Percentiles rank a stretch among this genome's conserved stretches.
Evolutionary conservation across 2,113 vertebrate genomes (phyloP).

Genomic region (Pampusana beccarii): DNA sequence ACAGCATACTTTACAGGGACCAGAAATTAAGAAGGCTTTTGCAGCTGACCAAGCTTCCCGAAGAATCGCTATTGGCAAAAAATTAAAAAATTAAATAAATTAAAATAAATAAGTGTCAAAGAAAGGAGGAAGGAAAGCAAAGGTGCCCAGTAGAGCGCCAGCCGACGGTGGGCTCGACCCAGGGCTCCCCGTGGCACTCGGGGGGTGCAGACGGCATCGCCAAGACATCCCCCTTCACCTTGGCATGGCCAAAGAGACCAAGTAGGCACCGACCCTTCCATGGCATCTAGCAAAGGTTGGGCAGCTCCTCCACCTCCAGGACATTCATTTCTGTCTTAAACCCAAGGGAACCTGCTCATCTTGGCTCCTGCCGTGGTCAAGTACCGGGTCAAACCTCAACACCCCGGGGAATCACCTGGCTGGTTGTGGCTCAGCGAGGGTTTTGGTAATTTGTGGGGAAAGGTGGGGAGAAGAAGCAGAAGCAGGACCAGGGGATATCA

Average conservation of each 20-base stretch:
- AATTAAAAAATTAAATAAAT: background rate
- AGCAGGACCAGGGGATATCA: background rate
- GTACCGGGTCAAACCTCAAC: accelerated
- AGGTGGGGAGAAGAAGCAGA: accelerated
- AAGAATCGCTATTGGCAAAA: background rate
- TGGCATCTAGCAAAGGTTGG: accelerated
- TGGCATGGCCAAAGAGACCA: background rate
- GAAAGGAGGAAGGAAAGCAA: background rate
- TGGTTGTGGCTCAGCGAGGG: background rate
- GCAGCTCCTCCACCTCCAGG: background rate
- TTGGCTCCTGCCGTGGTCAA: background rate
- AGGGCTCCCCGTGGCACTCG: background rate
- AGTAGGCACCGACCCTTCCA: background rate
- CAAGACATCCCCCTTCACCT: background rate
- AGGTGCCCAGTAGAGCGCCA: background rate
- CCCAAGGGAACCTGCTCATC: accelerated
- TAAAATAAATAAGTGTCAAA: background rate
- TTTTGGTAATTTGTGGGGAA: background rate
- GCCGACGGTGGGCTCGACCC: accelerated
- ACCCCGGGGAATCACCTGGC: background rate
- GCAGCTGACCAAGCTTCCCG: conserved; percentile 39
- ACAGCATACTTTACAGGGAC: conserved; percentile 59
- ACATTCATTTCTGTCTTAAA: background rate
- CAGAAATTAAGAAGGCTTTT: conserved; percentile 26
- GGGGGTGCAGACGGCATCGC: background rate